Base-by-base conservation (phyloP, 2,888 invertebrate genomes). In the Arrhopalites spinosus region DNA sequence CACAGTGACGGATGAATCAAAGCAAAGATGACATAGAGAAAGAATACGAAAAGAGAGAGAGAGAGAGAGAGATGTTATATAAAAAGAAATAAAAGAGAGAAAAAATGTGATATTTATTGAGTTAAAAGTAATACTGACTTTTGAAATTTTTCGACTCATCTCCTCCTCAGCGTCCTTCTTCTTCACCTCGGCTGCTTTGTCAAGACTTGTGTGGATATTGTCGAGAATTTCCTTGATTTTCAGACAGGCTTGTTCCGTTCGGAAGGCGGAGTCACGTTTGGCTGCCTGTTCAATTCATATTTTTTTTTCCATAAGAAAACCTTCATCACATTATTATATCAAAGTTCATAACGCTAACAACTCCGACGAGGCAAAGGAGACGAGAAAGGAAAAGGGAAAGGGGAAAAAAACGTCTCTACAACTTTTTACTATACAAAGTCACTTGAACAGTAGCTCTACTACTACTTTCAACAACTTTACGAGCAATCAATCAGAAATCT, bases 201-300 rank as follows among this genome's bases (percentile, higher is more conserved):
- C 71, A 43, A 59, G 71, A 56, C 71, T 71, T 59, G 23, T 59
- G 36, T 71, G 71, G 59, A 71, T 71, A 61, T 43, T 66, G 17
- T 56, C 20, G 36, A 73, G 56, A 53, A 66, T 64, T 67, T 56
- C 66, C 66, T 73, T 73, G 53, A 73, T 53, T 73, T 56, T 73
- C 73, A 66, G 50, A 67, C 73, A 73, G 36, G 73, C 73, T 56
- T 53, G 56, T 30, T 67, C 73, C 36, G 73, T 73, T 17, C 56
- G 20, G 67, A 73, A 73, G 64, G 66, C 73, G 53, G 73, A 56
- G 73, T 73, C 73, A 11, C 50, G 30, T 50, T 50, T 67, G 20
- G 15, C 56, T 25, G 66, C 56, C 73, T 73, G 56, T 43, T 15
- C 27, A 68, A 36, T 20, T 59, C 23, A 23, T 23, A n/a, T n/a